A percentile compares a stretch with the other conserved stretches of the same genome.
phyloP scores from a whole-genome alignment of 2,113 vertebrate species.

The Ictidomys tridecemlineatus region DNA sequence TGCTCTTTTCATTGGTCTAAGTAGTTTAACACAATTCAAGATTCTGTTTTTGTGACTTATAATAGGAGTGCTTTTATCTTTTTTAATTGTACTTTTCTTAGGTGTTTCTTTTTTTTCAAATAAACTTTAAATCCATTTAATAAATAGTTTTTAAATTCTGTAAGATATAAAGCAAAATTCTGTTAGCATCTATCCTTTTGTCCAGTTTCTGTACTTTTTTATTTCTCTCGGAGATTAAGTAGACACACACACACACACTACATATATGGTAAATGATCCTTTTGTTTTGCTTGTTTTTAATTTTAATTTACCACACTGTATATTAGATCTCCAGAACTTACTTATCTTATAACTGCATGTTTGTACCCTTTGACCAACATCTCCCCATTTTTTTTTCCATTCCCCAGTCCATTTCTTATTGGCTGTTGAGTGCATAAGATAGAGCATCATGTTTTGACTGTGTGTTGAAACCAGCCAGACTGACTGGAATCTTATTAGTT shows the following conservation, averaged over 20 bases:
- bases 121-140: neutral
- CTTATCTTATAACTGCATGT: neutral
- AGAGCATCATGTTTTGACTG: neutral
- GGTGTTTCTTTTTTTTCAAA: neutral
- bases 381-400: neutral
- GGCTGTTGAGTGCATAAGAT: neutral
- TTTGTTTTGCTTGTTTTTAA: neutral
- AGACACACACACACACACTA: no score
- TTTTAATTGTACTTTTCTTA: neutral
- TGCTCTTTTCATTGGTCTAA: neutral
- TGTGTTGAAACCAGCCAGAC: conserved; percentile 45
- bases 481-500: conserved; percentile 24
- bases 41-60: neutral
- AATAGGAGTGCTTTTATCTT: neutral
- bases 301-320: neutral
- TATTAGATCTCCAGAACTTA: neutral
- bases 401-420: neutral
- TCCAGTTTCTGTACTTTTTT: neutral
- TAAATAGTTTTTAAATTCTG: neutral
- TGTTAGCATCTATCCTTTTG: neutral
- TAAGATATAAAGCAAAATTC: neutral
- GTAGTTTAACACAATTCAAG: neutral
- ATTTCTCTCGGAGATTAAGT: neutral
- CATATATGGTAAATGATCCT: neutral
- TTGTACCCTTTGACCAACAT: neutral